phyloP scores from a whole-genome alignment of 1,140 invertebrate genomes.

The Bilobella aurantiaca region DNA sequence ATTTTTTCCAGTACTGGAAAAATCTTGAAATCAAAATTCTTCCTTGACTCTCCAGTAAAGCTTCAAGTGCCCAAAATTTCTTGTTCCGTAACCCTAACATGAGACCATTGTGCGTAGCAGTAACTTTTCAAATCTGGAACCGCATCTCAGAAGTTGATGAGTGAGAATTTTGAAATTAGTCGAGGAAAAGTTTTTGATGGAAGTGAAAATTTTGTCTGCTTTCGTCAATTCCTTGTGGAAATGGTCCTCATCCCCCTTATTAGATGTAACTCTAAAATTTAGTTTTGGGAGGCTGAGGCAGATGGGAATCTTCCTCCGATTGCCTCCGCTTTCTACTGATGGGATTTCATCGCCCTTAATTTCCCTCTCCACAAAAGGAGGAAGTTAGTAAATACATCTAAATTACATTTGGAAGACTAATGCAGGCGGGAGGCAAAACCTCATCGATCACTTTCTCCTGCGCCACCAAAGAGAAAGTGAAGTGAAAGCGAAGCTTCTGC shows the following conservation, averaged over 20 bases:
- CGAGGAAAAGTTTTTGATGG: slow-evolving; percentile 6
- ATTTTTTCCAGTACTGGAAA: no score
- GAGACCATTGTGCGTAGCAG: no score
- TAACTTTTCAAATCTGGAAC: no score
- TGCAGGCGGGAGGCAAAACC: background rate
- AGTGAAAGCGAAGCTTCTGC: no score
- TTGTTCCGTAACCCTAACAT: no score
- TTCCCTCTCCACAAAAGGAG: slow-evolving; percentile 3
- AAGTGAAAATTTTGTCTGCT: background rate
- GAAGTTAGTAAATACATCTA: slow-evolving; percentile 9
- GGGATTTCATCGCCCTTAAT: slow-evolving; percentile 1
- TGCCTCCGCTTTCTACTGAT: background rate
- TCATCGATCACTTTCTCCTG: background rate
- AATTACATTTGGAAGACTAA: slow-evolving; percentile 1
- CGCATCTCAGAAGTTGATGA: background rate
- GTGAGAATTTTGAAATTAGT: slow-evolving; percentile 6
- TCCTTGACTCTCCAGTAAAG: no score
- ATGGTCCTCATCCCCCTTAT: background rate
- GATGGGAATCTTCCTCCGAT: background rate
- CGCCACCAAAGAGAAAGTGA: no score
- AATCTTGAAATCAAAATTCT: no score
- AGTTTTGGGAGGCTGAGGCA: background rate
- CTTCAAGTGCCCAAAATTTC: no score
- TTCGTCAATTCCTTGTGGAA: background rate
- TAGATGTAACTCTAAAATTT: no score